phyloP scores from a whole-genome alignment of 2,888 invertebrate species.

The Tubulanus polymorphus region DNA sequence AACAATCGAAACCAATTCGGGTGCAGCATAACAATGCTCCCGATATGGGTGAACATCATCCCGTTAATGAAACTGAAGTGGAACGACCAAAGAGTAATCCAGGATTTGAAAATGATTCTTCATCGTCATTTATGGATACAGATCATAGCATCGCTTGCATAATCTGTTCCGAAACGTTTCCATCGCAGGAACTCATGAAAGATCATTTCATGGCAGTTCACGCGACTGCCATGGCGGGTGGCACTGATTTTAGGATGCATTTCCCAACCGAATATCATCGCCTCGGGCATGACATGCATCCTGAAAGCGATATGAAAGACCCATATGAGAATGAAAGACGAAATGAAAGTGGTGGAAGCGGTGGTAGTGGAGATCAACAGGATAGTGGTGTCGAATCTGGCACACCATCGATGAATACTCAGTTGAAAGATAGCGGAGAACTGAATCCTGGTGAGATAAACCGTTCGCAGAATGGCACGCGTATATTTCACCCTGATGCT shows the following conservation, averaged over 20 bases:
- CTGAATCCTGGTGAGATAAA: conserved; percentile 21
- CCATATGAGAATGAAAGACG: background rate
- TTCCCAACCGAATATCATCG: conserved; percentile 64
- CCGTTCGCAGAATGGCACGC: conserved; percentile 18
- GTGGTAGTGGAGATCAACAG: conserved; percentile 24
- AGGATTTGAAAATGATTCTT: too few relatives aligned
- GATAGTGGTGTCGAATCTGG: conserved; percentile 5
- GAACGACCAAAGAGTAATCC: background rate
- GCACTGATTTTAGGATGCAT: background rate
- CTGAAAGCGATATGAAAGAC: conserved; percentile 14
- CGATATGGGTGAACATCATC: conserved; percentile 15
- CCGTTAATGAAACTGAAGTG: background rate
- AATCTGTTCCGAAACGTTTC: background rate
- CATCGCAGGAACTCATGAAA: background rate
- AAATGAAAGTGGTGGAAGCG: background rate
- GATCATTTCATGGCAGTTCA: background rate
- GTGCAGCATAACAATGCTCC: conserved; percentile 24
- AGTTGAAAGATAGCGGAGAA: conserved; percentile 22
- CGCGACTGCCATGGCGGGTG: conserved; percentile 2
- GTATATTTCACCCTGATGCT: conserved; percentile 92
- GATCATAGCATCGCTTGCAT: background rate
- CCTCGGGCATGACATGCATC: conserved; percentile 72
- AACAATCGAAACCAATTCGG: conserved; percentile 45
- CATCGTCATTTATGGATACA: background rate
- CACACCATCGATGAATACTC: conserved; percentile 12